Conservation (phyloP, 2,888 invertebrate genomes). For the Tetragnatha montana region DNA sequence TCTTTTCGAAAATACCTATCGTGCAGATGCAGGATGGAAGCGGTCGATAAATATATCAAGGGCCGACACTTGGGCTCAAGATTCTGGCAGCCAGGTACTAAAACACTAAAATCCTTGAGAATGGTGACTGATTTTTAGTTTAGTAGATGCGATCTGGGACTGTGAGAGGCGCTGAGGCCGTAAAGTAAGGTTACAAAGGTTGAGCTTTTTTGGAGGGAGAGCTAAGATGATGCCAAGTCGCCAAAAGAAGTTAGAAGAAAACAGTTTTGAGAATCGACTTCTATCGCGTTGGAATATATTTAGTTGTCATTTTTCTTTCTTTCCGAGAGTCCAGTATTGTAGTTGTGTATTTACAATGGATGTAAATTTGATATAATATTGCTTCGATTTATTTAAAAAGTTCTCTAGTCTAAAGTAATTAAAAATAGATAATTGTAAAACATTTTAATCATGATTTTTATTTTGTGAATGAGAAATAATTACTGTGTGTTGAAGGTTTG, state of each 20-base stretch:
- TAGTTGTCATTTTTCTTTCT: too few species aligned
- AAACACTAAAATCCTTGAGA: constrained; percentile 34
- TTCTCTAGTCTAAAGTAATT: too few species aligned
- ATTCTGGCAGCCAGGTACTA: constrained; percentile 13
- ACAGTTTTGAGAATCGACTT: neutral
- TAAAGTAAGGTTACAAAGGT: constrained; percentile 44
- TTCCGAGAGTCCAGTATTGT: too few species aligned
- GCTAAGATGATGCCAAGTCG: neutral
- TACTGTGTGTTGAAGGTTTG: too few species aligned
- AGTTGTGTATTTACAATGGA: too few species aligned
- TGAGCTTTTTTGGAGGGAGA: neutral
- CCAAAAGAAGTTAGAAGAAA: neutral
- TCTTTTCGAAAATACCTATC: neutral
- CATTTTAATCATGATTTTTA: too few species aligned
- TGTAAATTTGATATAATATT: too few species aligned
- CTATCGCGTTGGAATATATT: neutral
- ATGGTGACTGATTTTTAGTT: constrained; percentile 53
- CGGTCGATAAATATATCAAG: constrained; percentile 22
- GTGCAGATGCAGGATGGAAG: neutral
- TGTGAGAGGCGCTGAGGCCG: constrained; percentile 15
- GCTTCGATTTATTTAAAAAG: too few species aligned
- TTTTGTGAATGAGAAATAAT: too few species aligned
- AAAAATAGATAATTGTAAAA: too few species aligned
- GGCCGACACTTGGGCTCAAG: constrained; percentile 9
- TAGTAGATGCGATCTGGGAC: constrained; percentile 53